Evolutionary conservation across 2,113 vertebrate genomes (phyloP), one percentile per base, ranked within the genome.

Genomic region (Oreochromis niloticus): DNA sequence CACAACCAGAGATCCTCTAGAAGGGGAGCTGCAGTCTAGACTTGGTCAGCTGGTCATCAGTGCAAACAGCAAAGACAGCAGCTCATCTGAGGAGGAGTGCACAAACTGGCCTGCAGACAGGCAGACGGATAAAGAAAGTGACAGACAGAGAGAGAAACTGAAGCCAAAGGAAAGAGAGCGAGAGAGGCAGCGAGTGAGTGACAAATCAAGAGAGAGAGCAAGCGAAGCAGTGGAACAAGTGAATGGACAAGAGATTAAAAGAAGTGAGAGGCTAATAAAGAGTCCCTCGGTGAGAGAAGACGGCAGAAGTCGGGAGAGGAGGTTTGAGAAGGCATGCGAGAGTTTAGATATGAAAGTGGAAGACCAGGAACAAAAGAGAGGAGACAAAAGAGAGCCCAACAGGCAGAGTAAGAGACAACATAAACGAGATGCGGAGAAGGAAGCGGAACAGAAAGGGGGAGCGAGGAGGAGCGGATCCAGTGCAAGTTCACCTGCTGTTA

Each of bases 1-100:
- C 2, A 87, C 68, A 9, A 84, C 85, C 6, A 79, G 68, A 86
- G 95, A 96, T 46, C 41, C 89, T 19, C 46, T 93, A 3, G 97
- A 98, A 73, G 95, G 97, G 85, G 96, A 97, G 19, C 92, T 96
- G 27, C 97, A 95, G 56, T 97, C 93, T 87, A 96, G 96, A 89
- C 91, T 97, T 71, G 96, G 95, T 54, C 95, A 97, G 88, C 90
- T 98, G 56, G 96, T 96, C 80, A 94, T 94, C 88, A 96, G 97
- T 59, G 96, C 97, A 92, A 97, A 96, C 50, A 97, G 97, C 91
- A 97, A 97, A 89, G 96, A 93, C 75, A 54, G 94, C 82, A 91
- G 79, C 5, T 97, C 97, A 8, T 98, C 97, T 2, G 97, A 97
- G 43, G 98, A 99, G 14, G 98, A 93, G 71, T 17, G 80, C 68